Conservation (phyloP, 2,113 vertebrate species). For the Chunga burmeisteri region DNA sequence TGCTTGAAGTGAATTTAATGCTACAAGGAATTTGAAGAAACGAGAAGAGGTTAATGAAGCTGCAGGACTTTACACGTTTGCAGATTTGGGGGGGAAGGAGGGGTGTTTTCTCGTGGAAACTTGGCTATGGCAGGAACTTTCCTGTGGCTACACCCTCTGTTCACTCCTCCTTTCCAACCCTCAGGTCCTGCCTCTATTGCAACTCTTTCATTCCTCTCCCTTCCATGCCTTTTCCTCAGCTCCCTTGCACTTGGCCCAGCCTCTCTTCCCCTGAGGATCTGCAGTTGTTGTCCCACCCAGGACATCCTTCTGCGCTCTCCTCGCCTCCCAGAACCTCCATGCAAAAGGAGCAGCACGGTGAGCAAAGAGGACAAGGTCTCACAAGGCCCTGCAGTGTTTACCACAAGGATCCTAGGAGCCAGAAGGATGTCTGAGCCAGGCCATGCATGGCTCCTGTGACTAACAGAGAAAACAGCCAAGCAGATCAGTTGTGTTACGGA, state of each 20-base stretch:
- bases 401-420: not conserved
- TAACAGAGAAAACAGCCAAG: not conserved
- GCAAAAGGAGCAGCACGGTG: not conserved
- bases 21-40: not conserved
- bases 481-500: not conserved
- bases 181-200: not conserved
- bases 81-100: accelerated
- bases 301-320: not conserved
- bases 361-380: not conserved
- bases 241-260: not conserved
- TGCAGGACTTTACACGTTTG: not conserved
- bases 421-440: not conserved
- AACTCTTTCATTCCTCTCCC: not conserved
- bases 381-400: accelerated
- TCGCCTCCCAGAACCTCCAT: not conserved
- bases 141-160: not conserved
- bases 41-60: not conserved
- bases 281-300: not conserved
- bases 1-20: not conserved
- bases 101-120: not conserved
- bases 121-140: not conserved
- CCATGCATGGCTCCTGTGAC: not conserved
- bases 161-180: not conserved
- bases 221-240: not conserved
- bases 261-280: not conserved